phyloP scores from a whole-genome alignment of 2,113 vertebrate genomes.

The Mustela nigripes region DNA sequence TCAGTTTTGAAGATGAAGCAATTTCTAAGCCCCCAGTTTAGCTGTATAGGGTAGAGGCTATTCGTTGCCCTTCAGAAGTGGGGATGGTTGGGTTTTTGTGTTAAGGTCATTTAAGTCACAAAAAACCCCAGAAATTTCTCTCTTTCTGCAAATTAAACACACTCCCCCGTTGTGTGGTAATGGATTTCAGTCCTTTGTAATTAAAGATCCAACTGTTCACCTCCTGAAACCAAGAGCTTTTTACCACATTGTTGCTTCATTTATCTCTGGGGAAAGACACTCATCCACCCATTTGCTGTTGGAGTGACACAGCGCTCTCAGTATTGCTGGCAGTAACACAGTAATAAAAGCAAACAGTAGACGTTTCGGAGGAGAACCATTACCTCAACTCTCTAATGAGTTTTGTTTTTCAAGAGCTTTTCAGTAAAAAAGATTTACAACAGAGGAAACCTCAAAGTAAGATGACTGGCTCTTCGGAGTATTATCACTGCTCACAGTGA shows the following conservation, averaged over 20 bases:
- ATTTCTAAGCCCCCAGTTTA: background rate
- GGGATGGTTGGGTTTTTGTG: conserved; percentile 49
- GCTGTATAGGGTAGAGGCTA: background rate
- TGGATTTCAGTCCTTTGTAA: conserved; percentile 83
- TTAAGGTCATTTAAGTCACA: conserved; percentile 80
- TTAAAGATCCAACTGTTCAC: conserved; percentile 85
- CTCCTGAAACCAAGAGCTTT: conserved; percentile 80
- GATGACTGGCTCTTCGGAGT: conserved; percentile 6
- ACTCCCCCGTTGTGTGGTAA: conserved; percentile 78
- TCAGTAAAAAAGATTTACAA: conserved; percentile 68
- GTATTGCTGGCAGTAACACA: conserved; percentile 52
- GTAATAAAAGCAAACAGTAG: conserved; percentile 69
- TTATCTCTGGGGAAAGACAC: conserved; percentile 81
- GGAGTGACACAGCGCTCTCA: conserved; percentile 53
- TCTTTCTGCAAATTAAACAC: conserved; percentile 79
- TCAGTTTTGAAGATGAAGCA: background rate
- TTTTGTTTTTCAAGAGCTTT: conserved; percentile 74
- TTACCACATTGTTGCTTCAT: conserved; percentile 77
- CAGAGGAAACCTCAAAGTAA: background rate
- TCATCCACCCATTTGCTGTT: conserved; percentile 65
- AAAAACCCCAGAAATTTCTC: conserved; percentile 48
- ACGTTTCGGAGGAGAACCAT: conserved; percentile 68
- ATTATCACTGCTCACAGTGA: background rate
- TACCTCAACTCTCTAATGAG: conserved; percentile 78
- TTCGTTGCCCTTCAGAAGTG: conserved; percentile 50